Conservation (phyloP, 1,140 invertebrate genomes). For the fruit fly (Drosophila melanogaster) region DNA sequence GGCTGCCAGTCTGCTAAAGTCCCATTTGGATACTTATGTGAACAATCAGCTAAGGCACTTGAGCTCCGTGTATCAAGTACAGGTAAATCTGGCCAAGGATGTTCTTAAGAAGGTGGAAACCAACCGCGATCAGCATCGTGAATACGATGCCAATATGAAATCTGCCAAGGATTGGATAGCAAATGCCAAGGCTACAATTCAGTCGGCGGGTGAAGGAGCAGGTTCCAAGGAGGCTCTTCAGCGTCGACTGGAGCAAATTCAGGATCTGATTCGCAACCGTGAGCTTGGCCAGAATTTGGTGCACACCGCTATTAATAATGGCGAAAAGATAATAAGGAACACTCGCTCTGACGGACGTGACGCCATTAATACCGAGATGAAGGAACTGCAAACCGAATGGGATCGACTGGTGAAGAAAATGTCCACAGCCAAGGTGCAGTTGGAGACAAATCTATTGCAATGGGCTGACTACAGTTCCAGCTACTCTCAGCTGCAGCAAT, state of each 20-base stretch:
- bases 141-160: slow-evolving; percentile 91
- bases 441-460: slow-evolving; percentile 96
- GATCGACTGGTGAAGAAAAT: slow-evolving; percentile 96
- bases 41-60: slow-evolving; percentile 95
- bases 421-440: slow-evolving; percentile 95
- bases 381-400: slow-evolving; percentile 96
- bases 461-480: slow-evolving; percentile 98
- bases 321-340: slow-evolving; percentile 95
- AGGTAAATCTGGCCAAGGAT: slow-evolving; percentile 96
- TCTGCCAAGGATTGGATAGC: slow-evolving; percentile 96
- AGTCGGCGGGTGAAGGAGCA: slow-evolving; percentile 92
- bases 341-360: slow-evolving; percentile 95
- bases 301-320: slow-evolving; percentile 95
- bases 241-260: slow-evolving; percentile 91
- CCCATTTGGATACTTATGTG: slow-evolving; percentile 95
- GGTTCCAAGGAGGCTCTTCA: slow-evolving; percentile 94
- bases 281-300: slow-evolving; percentile 96
- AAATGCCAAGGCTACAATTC: slow-evolving; percentile 92
- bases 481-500: slow-evolving; percentile 95
- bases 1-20: slow-evolving; percentile 90
- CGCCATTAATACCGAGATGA: slow-evolving; percentile 93
- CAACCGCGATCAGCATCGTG: slow-evolving; percentile 94
- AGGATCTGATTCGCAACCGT: slow-evolving; percentile 92
- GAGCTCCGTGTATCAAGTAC: slow-evolving; percentile 95
- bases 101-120: slow-evolving; percentile 96